Evolutionary conservation across 2,888 invertebrate species (phyloP).

Genomic region (Dynastes grantii): DNA sequence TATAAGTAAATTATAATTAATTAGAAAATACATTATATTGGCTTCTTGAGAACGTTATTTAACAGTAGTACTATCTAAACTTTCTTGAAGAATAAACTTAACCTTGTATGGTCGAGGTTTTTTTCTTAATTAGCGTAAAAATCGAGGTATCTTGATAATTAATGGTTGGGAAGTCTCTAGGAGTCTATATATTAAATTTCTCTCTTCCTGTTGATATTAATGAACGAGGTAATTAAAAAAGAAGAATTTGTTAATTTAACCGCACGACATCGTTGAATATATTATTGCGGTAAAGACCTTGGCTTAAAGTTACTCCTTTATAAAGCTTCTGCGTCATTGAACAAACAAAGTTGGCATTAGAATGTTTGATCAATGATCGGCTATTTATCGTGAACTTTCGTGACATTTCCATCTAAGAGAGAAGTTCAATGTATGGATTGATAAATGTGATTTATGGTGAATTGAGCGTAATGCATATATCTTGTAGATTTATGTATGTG

Average conservation of each 20-base stretch:
- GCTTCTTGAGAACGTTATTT: no score
- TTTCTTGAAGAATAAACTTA: no score
- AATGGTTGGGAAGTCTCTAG: no score
- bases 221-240: not conserved
- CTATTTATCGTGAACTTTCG: conserved; percentile 7
- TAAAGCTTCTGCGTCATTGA: conserved; percentile 16
- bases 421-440: not conserved
- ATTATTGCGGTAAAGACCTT: not conserved
- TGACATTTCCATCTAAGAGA: not conserved
- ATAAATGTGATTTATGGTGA: not conserved
- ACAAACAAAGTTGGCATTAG: conserved; percentile 20
- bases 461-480: no score
- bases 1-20: not conserved
- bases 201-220: conserved; percentile 1
- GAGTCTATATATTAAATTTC: no score
- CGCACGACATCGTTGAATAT: not conserved
- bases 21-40: no score
- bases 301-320: not conserved
- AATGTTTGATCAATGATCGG: conserved; percentile 21
- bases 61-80: no score
- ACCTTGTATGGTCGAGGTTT: no score
- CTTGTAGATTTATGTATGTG: no score
- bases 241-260: not conserved
- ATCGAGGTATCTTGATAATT: no score
- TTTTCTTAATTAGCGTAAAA: no score